Evolutionary conservation across 2,113 vertebrate species (phyloP), one percentile per base, ranked within the genome.

Genomic region (Scolopax mira): DNA sequence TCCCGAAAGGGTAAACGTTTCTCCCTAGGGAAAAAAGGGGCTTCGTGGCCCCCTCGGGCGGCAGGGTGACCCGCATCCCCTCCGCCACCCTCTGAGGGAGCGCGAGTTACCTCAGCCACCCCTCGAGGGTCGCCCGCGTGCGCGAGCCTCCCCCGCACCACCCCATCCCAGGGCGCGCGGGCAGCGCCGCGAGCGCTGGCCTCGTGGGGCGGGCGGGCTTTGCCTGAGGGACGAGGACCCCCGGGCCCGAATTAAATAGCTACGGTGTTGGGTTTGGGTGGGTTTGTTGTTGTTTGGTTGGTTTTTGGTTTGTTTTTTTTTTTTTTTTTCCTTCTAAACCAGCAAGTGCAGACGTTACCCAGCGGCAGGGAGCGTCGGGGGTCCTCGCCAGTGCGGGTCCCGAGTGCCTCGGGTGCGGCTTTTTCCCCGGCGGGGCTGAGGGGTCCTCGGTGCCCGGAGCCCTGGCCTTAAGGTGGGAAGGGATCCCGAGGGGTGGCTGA

Each of bases 361-460:
- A 7, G 64, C 25, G 19, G 33, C 71, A 3, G n/a, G 72, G 16
- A 65, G 55, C 6, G 23, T 3, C 51, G 25, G 23, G 23, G 41
- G 21, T 5, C 61, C 11, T 48, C 3, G 21, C 9, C 14, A 18
- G n/a, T 24, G 52, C 13, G 7, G 35, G 18, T 13, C 30, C 31
- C 24, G 28, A 16, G 25, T 11, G 67, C 21, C 19, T 35, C 24
- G 19, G 55, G 46, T 16, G 13, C 66, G 7, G 49, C 52, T 57
- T 22, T 48, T 3, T 39, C 23, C 15, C 39, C 6, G 33, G 9
- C 11, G 19, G 19, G 25, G 10, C 27, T 5, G 54, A 27, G 28
- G 7, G 11, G 41, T 3, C 28, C 49, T 27, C 31, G 19, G 23
- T 28, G 2, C 41, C 7, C 14, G 0, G 2, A 30, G 41, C 0